These are phyloP conservation scores for Drosophila pseudotakahashii DNA, from an alignment of 2,888 invertebrate genomes.

Conservation along the genomic window DNA sequence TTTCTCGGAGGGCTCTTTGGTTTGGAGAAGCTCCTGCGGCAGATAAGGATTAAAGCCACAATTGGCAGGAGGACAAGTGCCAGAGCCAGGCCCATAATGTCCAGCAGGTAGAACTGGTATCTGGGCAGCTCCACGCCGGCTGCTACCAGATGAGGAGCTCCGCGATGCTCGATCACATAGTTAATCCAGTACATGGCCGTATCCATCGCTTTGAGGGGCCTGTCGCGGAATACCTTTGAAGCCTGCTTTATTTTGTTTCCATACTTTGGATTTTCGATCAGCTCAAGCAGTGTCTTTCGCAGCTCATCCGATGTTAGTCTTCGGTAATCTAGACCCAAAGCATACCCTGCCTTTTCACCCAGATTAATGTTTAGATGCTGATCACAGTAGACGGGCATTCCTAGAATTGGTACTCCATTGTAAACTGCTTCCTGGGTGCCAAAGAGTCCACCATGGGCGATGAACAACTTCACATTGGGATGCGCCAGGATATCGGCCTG, in stretches of 20 bases:
- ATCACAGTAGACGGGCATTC: constrained; percentile 83
- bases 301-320: constrained; percentile 70
- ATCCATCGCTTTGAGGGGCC: constrained; percentile 76
- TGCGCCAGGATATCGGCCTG: constrained; percentile 84
- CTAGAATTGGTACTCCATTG: constrained; percentile 82
- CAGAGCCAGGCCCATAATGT: constrained; percentile 63
- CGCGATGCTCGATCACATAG: constrained; percentile 82
- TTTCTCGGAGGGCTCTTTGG: neutral
- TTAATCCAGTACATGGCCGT: constrained; percentile 83
- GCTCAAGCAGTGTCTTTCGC: constrained; percentile 66
- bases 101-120: constrained; percentile 82
- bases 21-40: neutral
- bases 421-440: constrained; percentile 82
- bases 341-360: constrained; percentile 69
- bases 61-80: constrained; percentile 9
- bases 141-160: constrained; percentile 78
- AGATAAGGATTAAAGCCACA: neutral
- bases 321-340: constrained; percentile 66
- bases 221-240: constrained; percentile 80
- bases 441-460: constrained; percentile 82
- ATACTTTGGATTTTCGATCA: constrained; percentile 82
- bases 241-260: constrained; percentile 66
- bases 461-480: constrained; percentile 83
- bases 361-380: constrained; percentile 79
- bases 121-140: constrained; percentile 75